Evolutionary conservation across 2,888 invertebrate species (phyloP).

Genomic region (Macrophya alboannulata): DNA sequence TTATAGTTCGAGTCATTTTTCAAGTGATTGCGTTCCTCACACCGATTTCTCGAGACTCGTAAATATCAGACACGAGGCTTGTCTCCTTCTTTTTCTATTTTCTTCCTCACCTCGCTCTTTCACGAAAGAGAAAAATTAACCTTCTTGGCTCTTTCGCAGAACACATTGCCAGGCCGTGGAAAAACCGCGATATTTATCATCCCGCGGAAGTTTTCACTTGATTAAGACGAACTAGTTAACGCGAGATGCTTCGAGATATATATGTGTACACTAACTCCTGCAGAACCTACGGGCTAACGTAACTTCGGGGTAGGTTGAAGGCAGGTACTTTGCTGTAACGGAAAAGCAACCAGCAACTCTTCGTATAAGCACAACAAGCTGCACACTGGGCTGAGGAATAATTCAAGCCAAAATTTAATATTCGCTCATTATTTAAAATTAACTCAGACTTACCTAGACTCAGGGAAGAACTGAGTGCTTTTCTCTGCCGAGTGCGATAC

Average conservation of each 20-base stretch:
- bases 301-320: background rate
- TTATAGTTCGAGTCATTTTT: background rate
- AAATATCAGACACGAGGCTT: background rate
- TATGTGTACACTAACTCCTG: background rate
- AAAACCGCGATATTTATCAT: conserved; percentile 58
- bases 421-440: conserved; percentile 74
- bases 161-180: background rate
- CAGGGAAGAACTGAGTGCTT: background rate
- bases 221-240: conserved; percentile 68
- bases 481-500: background rate
- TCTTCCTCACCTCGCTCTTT: background rate
- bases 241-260: conserved; percentile 10
- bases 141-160: background rate
- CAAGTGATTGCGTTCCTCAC: background rate
- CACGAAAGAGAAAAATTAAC: background rate
- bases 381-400: conserved; percentile 23
- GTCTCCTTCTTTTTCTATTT: background rate
- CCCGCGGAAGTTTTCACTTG: conserved; percentile 71
- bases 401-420: conserved; percentile 70
- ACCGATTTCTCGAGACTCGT: background rate
- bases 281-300: background rate
- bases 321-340: conserved; percentile 29
- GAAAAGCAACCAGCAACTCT: conserved; percentile 56
- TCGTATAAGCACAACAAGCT: background rate
- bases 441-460: conserved; percentile 59